Evolutionary conservation across 1,140 invertebrate species (phyloP).

Genomic region (Pseudomyrmex cubaensis): DNA sequence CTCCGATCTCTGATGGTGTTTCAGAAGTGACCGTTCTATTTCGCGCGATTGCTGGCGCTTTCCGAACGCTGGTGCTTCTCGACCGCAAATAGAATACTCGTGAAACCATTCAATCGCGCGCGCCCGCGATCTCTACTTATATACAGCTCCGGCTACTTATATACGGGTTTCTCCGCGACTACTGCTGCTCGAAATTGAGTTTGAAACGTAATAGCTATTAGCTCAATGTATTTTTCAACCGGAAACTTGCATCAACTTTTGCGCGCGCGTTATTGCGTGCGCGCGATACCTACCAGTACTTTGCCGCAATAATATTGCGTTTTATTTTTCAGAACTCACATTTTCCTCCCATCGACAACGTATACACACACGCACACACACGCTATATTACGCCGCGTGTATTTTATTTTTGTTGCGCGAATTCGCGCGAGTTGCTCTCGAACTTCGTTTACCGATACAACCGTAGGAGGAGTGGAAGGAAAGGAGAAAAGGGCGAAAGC

Average conservation of each 20-base stretch:
- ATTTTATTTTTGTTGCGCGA: slow-evolving; percentile 2
- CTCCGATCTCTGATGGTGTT: not conserved
- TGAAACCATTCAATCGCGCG: slow-evolving; percentile 42
- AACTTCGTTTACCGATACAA: slow-evolving; percentile 14
- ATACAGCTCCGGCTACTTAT: not conserved
- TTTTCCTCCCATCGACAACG: too few species aligned
- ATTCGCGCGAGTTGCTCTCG: not conserved
- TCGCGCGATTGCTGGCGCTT: slow-evolving; percentile 22
- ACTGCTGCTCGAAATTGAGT: not conserved
- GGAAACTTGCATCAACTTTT: not conserved
- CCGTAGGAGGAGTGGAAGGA: not conserved
- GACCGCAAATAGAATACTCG: slow-evolving; percentile 64
- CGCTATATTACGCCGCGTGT: not conserved
- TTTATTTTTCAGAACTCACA: too few species aligned
- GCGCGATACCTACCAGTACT: too few species aligned
- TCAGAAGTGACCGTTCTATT: slow-evolving; percentile 58
- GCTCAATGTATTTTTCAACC: not conserved
- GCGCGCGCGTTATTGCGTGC: too few species aligned
- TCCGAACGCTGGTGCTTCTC: slow-evolving; percentile 21
- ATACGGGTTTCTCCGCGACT: too few species aligned
- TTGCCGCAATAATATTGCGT: not conserved
- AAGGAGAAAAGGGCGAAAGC: too few species aligned
- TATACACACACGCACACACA: too few species aligned
- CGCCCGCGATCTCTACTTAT: slow-evolving; percentile 2
- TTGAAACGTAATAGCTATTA: not conserved